Base-by-base conservation (phyloP, 2,888 invertebrate species). In the Philonicus albiceps region DNA sequence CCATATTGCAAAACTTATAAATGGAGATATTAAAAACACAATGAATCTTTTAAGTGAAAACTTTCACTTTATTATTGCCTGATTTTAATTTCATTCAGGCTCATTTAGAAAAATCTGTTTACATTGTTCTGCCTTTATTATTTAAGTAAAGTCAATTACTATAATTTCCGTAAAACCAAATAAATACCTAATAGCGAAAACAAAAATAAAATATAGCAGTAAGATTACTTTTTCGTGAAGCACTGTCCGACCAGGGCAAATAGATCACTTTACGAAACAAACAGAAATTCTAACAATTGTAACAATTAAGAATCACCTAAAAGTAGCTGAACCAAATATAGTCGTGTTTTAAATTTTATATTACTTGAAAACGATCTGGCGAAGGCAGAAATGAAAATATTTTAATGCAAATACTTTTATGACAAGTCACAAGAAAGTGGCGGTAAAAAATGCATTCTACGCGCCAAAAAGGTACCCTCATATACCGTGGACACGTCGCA, bases 391-490 rank as follows among this genome's bases (percentile, higher is more conserved):
- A 49, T 49, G 49, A 74, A 30, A 13, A 49, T 31, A 72, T 7
- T 84, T 73, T 37, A 81, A 40, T 86, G 75, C 40, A 80, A 80
- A 53, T 53, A 27, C 27, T 30, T 53, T n/a, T 27, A 80, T 80
- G 80, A 76, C 76, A 76, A 76, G 34, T 37, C 22, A 40, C 43
- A 34, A 22, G 85, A 87, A 86, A 73, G 37, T 87, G 75, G 53
- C 75, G 31, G 22, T 73, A 72, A 87, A 87, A 86, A 87, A 27
- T 86, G 86, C 83, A 83, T 73, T 87, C 83, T 86, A 86, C 87
- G 86, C 87, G 87, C 87, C 87, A 87, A 87, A 86, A 87, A 86
- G 87, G 83, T 86, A 86, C 87, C 87, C 87, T 72, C 78, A 86
- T 74, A 19, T 87, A 80, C 22, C 73, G 55, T 37, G 85, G 87